Percentiles rank a stretch among this genome's conserved stretches.
phyloP scores from a whole-genome alignment of 2,113 vertebrate genomes.

The Nestor notabilis region DNA sequence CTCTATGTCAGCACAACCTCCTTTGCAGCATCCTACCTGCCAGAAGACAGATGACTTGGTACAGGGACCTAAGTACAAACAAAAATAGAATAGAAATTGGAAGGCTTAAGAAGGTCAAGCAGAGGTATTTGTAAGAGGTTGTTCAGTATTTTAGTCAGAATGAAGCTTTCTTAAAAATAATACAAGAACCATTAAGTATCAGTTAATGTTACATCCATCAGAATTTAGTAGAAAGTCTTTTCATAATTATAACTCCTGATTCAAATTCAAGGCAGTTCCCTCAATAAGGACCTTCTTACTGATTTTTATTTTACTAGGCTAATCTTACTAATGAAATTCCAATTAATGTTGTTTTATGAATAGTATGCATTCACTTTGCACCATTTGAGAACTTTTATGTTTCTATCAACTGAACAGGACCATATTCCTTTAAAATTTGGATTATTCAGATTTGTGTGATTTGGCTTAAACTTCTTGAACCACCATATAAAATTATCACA shows the following conservation, averaged over 20 bases:
- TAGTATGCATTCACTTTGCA: not conserved
- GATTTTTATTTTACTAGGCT: not conserved
- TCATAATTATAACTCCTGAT: not conserved
- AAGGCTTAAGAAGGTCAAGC: slow-evolving; percentile 39
- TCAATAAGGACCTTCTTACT: not conserved
- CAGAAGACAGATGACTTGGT: slow-evolving; percentile 54
- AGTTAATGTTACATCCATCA: not conserved
- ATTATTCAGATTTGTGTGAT: not conserved
- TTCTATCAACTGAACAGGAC: not conserved
- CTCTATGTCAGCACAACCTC: slow-evolving; percentile 57
- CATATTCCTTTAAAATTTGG: not conserved
- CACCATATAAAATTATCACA: not conserved
- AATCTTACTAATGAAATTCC: not conserved
- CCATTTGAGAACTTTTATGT: not conserved
- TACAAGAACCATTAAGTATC: not conserved
- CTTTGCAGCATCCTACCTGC: slow-evolving; percentile 24
- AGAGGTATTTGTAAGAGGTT: not conserved
- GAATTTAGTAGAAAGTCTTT: not conserved
- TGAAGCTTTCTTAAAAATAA: not conserved
- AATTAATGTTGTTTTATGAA: not conserved
- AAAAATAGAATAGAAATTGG: slow-evolving; percentile 58
- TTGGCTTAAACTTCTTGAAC: not conserved
- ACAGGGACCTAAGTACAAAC: slow-evolving; percentile 14
- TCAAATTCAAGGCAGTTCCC: not conserved
- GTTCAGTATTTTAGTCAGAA: not conserved